Conservation (phyloP, 37 sponge, comb jelly and placozoan genomes). For the Cladorhizidae sp. region DNA sequence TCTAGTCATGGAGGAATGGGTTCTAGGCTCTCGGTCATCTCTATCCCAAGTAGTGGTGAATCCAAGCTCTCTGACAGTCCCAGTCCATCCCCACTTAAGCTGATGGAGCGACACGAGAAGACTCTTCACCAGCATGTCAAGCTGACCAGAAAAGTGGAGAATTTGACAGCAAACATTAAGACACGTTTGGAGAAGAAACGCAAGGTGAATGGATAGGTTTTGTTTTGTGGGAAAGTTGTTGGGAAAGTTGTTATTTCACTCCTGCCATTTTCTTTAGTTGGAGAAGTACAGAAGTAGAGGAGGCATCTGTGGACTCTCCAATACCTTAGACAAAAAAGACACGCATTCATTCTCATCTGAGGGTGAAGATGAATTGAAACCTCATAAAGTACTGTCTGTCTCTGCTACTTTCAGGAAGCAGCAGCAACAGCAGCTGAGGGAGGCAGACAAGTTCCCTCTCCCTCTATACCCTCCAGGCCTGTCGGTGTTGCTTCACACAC, state of each 20-base stretch:
- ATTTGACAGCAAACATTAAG: background rate
- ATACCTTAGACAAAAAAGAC: background rate
- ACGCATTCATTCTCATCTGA: background rate
- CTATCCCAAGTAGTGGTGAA: too few species aligned
- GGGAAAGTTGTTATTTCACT: background rate
- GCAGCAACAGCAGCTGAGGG: background rate
- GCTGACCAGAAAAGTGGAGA: background rate
- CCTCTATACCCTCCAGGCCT: slow-evolving; percentile 25
- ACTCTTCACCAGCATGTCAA: background rate
- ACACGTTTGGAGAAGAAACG: background rate
- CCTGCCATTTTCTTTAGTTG: background rate
- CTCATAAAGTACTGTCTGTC: too few species aligned
- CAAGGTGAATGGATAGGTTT: background rate
- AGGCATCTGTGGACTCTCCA: slow-evolving; percentile 9
- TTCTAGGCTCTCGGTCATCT: too few species aligned
- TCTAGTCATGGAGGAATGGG: too few species aligned
- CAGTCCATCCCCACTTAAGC: background rate
- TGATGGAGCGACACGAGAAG: background rate
- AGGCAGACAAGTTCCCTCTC: background rate
- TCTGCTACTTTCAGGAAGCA: background rate
- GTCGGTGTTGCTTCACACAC: slow-evolving; percentile 7
- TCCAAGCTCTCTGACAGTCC: background rate
- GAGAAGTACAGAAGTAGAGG: slow-evolving; percentile 1
- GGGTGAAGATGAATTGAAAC: background rate
- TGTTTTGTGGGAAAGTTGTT: background rate